Evolutionary conservation across 2,797 vertebrate species (phyloP), one percentile per base, ranked within the genome.

Genomic region (Enoplosus armatus): DNA sequence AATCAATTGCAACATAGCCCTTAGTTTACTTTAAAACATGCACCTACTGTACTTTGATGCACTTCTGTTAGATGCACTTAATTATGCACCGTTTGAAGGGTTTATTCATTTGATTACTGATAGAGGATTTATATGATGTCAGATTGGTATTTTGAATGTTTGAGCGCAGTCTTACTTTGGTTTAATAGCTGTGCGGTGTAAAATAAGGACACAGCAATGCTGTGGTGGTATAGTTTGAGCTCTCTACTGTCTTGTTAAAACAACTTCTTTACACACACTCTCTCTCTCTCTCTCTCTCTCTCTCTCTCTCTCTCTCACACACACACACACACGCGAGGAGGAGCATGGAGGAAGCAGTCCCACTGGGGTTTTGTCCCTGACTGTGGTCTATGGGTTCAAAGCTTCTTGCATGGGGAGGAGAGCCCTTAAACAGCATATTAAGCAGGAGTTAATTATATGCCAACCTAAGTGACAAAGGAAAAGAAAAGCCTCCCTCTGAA

Each of bases 391-490:
- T 86, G 92, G 94, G 94, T 96, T 96, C 95, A 96, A 95, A 96
- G 95, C 90, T 89, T 87, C 89, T 92, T 74, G 83, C 95, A 93
- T 87, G 91, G 94, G 93, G 94, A 94, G 94, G 89, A 93, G 93
- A 94, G 90, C 90, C 89, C 93, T 94, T 95, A 94, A 95, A 95
- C 93, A 93, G 95, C 95, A 95, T 95, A 96, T 96, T 96, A 96
- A 96, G 93, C 93, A 95, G 93, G 92, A 95, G 95, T 96, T 95
- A 96, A 96, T 96, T 95, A 96, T 95, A 96, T 93, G 94, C 95
- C 93, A 94, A 94, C 90, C 92, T 91, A 87, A 93, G 93, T 90
- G 92, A 96, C 95, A 96, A 96, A 95, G 89, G 92, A 75, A 89
- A 91, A 94, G 93, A 94, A 94, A 95, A 92, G 91, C 92, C 92